phyloP scores from a whole-genome alignment of 2,113 vertebrate genomes.

The Barnardius zonarius region DNA sequence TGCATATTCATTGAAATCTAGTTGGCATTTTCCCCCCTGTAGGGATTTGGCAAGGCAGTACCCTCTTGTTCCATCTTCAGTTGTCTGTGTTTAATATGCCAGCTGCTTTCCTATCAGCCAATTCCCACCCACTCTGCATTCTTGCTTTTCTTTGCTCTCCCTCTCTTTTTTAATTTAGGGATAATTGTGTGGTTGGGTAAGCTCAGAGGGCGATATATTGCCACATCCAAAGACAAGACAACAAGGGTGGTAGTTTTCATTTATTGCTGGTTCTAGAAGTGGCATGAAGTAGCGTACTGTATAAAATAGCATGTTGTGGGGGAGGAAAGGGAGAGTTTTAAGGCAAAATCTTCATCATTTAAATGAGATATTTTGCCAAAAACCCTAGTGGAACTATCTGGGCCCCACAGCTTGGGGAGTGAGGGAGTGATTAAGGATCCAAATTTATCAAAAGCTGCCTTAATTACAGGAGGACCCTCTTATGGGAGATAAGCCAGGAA shows the following conservation, averaged over 20 bases:
- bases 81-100: slow-evolving; percentile 28
- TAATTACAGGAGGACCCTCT: neutral
- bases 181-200: slow-evolving; percentile 29
- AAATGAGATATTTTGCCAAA: neutral
- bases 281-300: neutral
- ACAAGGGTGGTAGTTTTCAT: slow-evolving; percentile 25
- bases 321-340: neutral
- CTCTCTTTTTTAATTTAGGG: slow-evolving; percentile 45
- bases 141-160: slow-evolving; percentile 59
- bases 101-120: slow-evolving; percentile 56
- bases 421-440: neutral
- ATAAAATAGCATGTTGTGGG: neutral
- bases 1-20: slow-evolving; percentile 31
- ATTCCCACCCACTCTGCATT: slow-evolving; percentile 33
- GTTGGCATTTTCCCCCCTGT: neutral
- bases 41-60: slow-evolving; percentile 21
- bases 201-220: slow-evolving; percentile 45
- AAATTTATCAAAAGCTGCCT: neutral
- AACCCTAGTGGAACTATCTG: neutral
- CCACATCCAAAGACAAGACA: slow-evolving; percentile 57
- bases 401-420: neutral
- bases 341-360: neutral
- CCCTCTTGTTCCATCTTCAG: neutral
- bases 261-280: slow-evolving; percentile 7
- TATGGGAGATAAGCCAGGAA: neutral